Percentiles rank a stretch among this genome's conserved stretches.
These are phyloP conservation scores for Danio kyathit DNA, from an alignment of 2,797 vertebrate genomes.

Conservation along the genomic window DNA sequence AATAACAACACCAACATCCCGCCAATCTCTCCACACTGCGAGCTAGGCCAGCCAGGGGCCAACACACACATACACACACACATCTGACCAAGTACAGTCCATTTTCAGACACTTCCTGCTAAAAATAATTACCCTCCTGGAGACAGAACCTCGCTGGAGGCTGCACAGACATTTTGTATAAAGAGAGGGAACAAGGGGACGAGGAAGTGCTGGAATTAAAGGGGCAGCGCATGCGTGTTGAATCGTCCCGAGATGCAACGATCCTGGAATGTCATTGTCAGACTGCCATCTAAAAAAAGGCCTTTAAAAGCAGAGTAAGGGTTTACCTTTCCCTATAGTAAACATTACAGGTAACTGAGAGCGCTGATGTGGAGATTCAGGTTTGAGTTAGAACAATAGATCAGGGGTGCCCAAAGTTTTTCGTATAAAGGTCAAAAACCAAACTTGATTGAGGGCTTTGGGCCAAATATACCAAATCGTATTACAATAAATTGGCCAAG, in stretches of 20 bases:
- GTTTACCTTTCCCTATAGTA: neutral
- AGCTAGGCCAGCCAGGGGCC: slow-evolving; percentile 45
- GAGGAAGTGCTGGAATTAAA: slow-evolving; percentile 56
- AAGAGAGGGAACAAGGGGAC: slow-evolving; percentile 36
- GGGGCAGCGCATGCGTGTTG: slow-evolving; percentile 7
- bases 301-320: slow-evolving; percentile 1
- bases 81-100: slow-evolving; percentile 41
- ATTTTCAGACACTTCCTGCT: slow-evolving; percentile 54
- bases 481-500: too few relatives aligned
- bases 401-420: too few relatives aligned
- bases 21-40: slow-evolving; percentile 44
- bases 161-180: slow-evolving; percentile 48
- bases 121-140: slow-evolving; percentile 63
- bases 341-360: neutral
- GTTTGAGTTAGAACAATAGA: neutral
- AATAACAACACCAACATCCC: slow-evolving; percentile 47
- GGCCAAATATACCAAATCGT: too few relatives aligned
- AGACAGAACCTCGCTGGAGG: slow-evolving; percentile 49
- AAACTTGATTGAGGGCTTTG: too few relatives aligned
- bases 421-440: too few relatives aligned
- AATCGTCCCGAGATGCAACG: neutral
- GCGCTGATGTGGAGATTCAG: neutral
- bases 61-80: slow-evolving; percentile 19
- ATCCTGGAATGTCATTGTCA: neutral
- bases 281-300: neutral